Evolutionary conservation across 2,888 invertebrate genomes (phyloP), one percentile per base, ranked within the genome.

Genomic region (Hipparchia sbordonii): DNA sequence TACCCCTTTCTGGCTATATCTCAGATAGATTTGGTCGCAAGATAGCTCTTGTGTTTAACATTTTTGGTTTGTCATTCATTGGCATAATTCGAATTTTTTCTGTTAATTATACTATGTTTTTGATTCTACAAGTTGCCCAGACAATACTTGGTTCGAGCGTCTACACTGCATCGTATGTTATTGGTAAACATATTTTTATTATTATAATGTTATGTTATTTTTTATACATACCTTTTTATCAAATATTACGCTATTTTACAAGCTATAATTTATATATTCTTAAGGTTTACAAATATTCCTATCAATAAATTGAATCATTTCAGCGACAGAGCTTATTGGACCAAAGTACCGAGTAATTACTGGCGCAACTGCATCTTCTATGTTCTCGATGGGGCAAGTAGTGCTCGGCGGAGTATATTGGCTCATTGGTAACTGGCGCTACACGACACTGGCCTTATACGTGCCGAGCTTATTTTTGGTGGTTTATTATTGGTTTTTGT

Each of bases 301-400:
- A 46, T 46, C 0, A n/a, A 13, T 13, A 13, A 10, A 52, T 23
- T 3, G 46, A 45, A 45, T 13, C 2, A 48, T 69, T 61, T n/a
- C 62, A 72, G 75, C 65, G 48, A 94, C 97, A 73, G 97, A 97
- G 85, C 88, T 97, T 78, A 96, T 97, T 6, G 96, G 96, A 0
- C 96, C 96, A 1, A 95, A 95, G 70, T 95, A 95, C 72, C 94
- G 97, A 60, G 33, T 60, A 59, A 96, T 97, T 0, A 80, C 97
- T n/a, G 95, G 96, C 70, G 95, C 96, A 5, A 89, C 96, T 39
- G 94, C 96, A 33, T 94, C 95, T 7, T 94, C 96, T n/a, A 95
- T 96, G 87, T 97, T 96, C 79, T 95, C 97, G 0, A 79, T 96
- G 8, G 97, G 97, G 0, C 96, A 96, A 88, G 94, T 96, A 56